Evolutionary conservation across 2,113 vertebrate genomes (phyloP).

Genomic region (Eulemur macaco): DNA sequence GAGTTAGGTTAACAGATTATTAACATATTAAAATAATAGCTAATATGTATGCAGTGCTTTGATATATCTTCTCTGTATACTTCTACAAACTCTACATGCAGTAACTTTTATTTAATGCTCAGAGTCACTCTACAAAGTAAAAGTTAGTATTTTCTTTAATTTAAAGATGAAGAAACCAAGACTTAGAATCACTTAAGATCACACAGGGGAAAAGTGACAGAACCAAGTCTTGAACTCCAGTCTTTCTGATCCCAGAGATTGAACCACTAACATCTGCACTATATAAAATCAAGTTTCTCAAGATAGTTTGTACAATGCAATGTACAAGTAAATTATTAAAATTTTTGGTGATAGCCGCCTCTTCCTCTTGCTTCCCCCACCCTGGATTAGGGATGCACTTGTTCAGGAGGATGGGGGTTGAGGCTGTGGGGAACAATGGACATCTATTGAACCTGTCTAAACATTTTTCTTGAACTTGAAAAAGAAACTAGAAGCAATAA

Average conservation of each 20-base stretch:
- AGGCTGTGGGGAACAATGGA: background rate
- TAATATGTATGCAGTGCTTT: background rate
- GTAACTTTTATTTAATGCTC: background rate
- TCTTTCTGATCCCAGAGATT: background rate
- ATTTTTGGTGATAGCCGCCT: background rate
- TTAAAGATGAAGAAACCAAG: background rate
- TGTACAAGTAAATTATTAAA: background rate
- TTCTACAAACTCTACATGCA: background rate
- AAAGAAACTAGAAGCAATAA: conserved; percentile 39
- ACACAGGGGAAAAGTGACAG: background rate
- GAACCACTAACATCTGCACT: background rate
- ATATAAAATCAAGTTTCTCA: background rate
- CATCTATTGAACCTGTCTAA: conserved; percentile 17
- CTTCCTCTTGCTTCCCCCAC: background rate
- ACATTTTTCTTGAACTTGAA: conserved; percentile 49
- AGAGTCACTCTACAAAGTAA: background rate
- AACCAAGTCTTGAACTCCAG: background rate
- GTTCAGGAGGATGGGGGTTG: background rate
- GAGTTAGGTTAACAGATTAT: background rate
- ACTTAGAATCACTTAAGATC: background rate
- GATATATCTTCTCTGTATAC: background rate
- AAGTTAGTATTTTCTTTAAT: background rate
- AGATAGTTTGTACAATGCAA: background rate
- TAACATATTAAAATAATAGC: background rate
- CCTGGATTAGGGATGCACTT: background rate